Base-by-base conservation (phyloP, 2,888 invertebrate genomes). In the Xanthia icteritia region DNA sequence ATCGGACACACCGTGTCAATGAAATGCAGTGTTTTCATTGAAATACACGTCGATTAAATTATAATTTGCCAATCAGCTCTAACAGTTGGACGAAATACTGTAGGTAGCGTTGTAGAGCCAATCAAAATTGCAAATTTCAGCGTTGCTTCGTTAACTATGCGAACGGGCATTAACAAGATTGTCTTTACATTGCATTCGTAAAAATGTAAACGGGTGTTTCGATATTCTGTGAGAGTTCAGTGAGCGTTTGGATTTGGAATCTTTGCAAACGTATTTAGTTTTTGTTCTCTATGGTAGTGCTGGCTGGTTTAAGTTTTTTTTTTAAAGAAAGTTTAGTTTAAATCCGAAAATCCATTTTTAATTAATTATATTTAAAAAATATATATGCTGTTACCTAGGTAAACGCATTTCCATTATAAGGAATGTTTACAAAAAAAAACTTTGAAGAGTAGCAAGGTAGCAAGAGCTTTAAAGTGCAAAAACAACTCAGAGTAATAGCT, bases 111-210 rank as follows among this genome's bases (percentile, higher is more conserved):
- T 91, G 92, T 92, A 92, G 51, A 51, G 91, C 92, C 95, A 96
- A 96, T 96, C 95, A 95, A 95, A 95, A 95, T 95, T 96, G 95
- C 94, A 95, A 96, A 96, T 95, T 93, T 92, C 91, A 91, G 90
- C 91, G 92, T 91, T 90, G 94, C 93, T 93, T 96, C 95, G 95
- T 95, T 95, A 95, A 94, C 93, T 91, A 90, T 92, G 88, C 93
- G 89, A 91, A 90, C 90, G 86, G 79, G 91, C 84, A 90, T 91
- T 93, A 93, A 91, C 91, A 90, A 89, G 90, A 90, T 92, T 92
- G 88, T 84, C 81, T 86, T 90, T 89, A 89, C 89, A 86, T 81
- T 81, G 86, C 86, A 85, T 87, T 79, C 65, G 87, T 88, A 90
- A 91, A 91, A 91, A 91, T 86, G 75, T 81, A 79, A 87, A 84